Conservation (phyloP, 2,113 vertebrate species). For the Pomatostomus ruficeps region DNA sequence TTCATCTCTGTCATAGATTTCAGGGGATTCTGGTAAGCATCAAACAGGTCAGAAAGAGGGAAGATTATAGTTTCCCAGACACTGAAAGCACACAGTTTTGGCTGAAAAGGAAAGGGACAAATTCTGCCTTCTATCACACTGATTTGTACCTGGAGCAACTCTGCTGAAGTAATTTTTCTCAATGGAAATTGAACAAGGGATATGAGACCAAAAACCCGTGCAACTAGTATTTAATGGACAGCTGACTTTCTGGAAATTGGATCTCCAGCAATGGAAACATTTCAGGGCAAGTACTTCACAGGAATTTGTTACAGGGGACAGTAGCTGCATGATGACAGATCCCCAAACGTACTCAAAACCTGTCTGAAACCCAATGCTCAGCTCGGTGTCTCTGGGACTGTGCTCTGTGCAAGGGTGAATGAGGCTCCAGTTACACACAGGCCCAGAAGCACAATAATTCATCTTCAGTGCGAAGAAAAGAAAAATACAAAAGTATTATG, state of each 20-base stretch:
- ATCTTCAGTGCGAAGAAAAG: not conserved
- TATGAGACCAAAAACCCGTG: not conserved
- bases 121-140: not conserved
- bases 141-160: not conserved
- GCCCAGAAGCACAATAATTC: not conserved
- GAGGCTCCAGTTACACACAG: not conserved
- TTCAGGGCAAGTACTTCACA: not conserved
- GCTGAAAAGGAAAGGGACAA: not conserved
- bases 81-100: not conserved
- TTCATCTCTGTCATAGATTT: not conserved
- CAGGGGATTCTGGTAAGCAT: not conserved
- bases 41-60: not conserved
- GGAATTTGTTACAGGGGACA: not conserved
- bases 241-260: not conserved
- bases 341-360: not conserved
- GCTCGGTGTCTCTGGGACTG: not conserved
- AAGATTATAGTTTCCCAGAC: not conserved
- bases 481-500: not conserved
- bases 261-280: not conserved
- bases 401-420: not conserved
- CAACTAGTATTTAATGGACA: not conserved
- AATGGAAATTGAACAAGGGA: not conserved
- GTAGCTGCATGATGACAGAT: not conserved
- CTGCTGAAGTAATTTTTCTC: not conserved
- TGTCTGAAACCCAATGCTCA: not conserved